Conservation (phyloP, 2,888 invertebrate species). For the Toxonevra muliebris region DNA sequence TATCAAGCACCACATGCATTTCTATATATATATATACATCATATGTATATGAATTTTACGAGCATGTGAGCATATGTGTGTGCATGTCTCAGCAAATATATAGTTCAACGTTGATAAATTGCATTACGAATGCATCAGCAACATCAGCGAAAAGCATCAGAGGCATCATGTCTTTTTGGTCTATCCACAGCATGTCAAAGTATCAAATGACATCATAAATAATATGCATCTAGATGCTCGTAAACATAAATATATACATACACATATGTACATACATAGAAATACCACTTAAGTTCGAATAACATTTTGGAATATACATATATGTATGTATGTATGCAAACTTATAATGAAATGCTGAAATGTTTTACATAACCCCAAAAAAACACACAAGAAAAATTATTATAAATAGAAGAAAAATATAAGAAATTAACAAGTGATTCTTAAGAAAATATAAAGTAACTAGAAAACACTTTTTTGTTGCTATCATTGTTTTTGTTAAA, state of each 20-base stretch:
- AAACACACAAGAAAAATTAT: no score
- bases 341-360: not conserved
- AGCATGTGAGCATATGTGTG: no score
- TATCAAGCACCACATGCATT: no score
- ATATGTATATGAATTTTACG: no score
- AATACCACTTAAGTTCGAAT: not conserved
- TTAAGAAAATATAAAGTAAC: not conserved
- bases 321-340: not conserved
- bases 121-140: slow-evolving; percentile 4
- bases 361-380: no score
- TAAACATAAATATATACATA: not conserved
- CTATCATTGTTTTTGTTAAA: not conserved
- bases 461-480: slow-evolving; percentile 6
- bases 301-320: not conserved
- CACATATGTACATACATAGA: not conserved
- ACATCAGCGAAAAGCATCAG: not conserved
- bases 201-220: slow-evolving; percentile 55
- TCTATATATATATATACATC: no score
- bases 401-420: no score
- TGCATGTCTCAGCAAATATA: no score
- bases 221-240: slow-evolving; percentile 31
- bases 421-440: no score
- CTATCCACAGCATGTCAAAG: slow-evolving; percentile 45
- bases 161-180: not conserved
- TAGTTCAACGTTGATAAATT: slow-evolving; percentile 4